A percentile compares a stretch with the other conserved stretches of the same genome.
phyloP scores from a whole-genome alignment of 1,140 invertebrate species.

The Andrena cerasifolii region DNA sequence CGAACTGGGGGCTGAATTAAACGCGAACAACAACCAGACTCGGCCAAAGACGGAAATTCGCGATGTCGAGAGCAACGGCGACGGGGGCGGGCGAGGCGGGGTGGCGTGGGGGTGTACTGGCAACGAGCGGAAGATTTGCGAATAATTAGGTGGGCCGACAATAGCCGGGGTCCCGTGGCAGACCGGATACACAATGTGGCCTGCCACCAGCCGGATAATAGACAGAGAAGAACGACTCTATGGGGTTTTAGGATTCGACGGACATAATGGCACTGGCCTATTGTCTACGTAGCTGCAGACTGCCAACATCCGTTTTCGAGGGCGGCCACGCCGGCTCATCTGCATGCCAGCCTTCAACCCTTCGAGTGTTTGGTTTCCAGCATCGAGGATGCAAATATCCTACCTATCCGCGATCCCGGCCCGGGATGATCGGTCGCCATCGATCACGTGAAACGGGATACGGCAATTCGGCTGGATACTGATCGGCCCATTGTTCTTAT shows the following conservation, averaged over 20 bases:
- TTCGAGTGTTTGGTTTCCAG: conserved; percentile 64
- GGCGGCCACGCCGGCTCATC: conserved; percentile 72
- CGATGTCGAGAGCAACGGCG: conserved; percentile 24
- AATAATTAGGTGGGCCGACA: conserved; percentile 79
- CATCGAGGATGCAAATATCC: conserved; percentile 64
- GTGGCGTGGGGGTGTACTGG: conserved; percentile 37
- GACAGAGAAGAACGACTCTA: conserved; percentile 77
- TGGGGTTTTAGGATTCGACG: conserved; percentile 78
- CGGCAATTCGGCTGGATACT: background rate
- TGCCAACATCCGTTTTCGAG: conserved; percentile 78
- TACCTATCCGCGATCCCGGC: conserved; percentile 3
- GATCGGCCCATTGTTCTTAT: conserved; percentile 35
- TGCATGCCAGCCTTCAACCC: conserved; percentile 73
- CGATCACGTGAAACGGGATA: conserved; percentile 26
- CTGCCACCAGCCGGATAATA: conserved; percentile 73
- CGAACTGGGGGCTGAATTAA: conserved; percentile 40
- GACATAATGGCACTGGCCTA: conserved; percentile 78
- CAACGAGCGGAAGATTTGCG: conserved; percentile 76
- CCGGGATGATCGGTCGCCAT: conserved; percentile 32
- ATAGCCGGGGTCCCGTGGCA: conserved; percentile 69
- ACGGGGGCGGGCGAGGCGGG: conserved; percentile 17
- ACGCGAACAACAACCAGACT: conserved; percentile 28
- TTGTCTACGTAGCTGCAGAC: conserved; percentile 79
- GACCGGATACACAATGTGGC: conserved; percentile 78
- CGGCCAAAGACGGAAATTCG: conserved; percentile 60